phyloP scores from a whole-genome alignment of 2,888 invertebrate species.

The Tenthredo scrophulariae region DNA sequence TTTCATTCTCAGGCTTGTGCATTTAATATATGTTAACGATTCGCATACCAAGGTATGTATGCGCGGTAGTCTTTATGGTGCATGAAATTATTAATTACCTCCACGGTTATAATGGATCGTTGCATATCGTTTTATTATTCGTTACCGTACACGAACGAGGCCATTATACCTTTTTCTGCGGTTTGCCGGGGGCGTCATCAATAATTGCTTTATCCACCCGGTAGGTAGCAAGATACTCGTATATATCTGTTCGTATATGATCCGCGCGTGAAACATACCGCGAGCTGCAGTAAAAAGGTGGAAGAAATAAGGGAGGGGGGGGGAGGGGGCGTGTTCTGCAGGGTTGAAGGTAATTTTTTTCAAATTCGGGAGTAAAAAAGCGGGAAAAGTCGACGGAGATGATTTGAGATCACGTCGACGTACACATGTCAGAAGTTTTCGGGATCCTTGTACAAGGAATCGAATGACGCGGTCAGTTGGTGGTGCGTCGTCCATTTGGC shows the following conservation, averaged over 20 bases:
- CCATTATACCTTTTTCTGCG: conserved; percentile 27
- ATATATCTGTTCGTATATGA: background rate
- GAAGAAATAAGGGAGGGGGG: too few relatives aligned
- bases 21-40: background rate
- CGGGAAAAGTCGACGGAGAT: background rate
- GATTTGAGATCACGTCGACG: background rate
- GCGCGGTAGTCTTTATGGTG: conserved; percentile 21
- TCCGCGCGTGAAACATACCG: background rate
- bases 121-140: conserved; percentile 39
- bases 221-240: background rate
- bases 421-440: background rate
- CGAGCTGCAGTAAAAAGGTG: background rate
- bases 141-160: conserved; percentile 10
- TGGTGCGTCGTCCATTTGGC: background rate
- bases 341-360: background rate
- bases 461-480: conserved; percentile 44
- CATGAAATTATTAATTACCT: conserved; percentile 50
- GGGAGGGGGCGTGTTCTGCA: background rate
- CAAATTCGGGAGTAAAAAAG: background rate
- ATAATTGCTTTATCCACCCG: conserved; percentile 30
- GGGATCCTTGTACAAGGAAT: conserved; percentile 13
- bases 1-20: background rate
- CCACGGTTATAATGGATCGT: conserved; percentile 15
- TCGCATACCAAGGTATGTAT: background rate
- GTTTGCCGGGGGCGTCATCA: conserved; percentile 19